Base-by-base conservation (phyloP, 2,113 vertebrate genomes). In the Calypte anna region DNA sequence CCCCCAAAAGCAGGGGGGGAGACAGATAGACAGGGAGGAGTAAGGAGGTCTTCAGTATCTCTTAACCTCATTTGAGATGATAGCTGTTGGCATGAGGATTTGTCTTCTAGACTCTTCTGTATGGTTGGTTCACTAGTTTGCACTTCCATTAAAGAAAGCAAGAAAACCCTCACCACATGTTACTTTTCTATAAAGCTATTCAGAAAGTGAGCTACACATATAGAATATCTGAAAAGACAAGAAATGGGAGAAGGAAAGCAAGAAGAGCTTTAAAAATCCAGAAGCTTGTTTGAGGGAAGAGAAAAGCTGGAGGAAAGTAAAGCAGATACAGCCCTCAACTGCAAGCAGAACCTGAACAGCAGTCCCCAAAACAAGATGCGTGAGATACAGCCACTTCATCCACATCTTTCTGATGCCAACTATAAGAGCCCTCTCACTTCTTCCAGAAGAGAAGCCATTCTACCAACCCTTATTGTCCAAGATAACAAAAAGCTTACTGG, bases 1-100 rank as follows among this genome's bases (percentile, higher is more conserved):
- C 67, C 22, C 23, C 16, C 61, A 2, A 36, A 38, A 22, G 25
- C 50, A 23, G 33, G 33, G 33, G 33, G 33, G 33, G 33, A 33
- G 33, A 33, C 33, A 40, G 40, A 40, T 11, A 40, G 40, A 40
- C 40, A 16, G 8, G 46, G 48, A 88, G 28, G 43, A 58, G 9
- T 5, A 36, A 40, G 0, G 8, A 44, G 12, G 17, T 5, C 59
- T 58, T 50, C 36, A 25, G 0, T 31, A 15, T 5, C n/a, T 23
- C 0, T 25, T 17, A n/a, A 8, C 21, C 44, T 22, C 3, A 2
- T 31, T 7, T 0, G 1, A 67, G 24, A 12, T 4, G 57, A 66
- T 6, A 54, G 38, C 54, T 40, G 33, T 22, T 18, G 2, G 11
- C 8, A 17, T 1, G 12, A 88, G 24, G 27, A 36, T 30, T 18